These are phyloP conservation scores for Synanthedon formicaeformis DNA, from an alignment of 2,888 invertebrate genomes.

Conservation along the genomic window DNA sequence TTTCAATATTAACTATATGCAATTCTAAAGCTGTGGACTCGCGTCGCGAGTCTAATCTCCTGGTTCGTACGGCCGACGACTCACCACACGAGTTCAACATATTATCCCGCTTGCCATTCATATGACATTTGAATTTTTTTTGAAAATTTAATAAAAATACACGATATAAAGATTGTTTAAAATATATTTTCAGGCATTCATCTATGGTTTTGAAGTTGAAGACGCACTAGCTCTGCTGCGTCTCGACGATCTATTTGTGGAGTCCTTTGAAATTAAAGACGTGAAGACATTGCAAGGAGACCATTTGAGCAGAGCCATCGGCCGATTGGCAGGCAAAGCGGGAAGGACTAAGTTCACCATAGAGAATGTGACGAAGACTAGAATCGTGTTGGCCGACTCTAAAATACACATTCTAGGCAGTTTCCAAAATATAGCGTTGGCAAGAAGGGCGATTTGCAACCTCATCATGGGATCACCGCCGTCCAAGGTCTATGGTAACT, in stretches of 20 bases:
- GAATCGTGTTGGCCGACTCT: conserved; percentile 96
- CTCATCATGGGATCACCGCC: conserved; percentile 97
- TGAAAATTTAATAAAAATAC: too few relatives aligned
- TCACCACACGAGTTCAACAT: too few relatives aligned
- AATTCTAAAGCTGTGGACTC: too few relatives aligned
- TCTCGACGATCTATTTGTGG: conserved; percentile 96
- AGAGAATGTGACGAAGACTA: conserved; percentile 98
- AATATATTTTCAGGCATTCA: conserved; percentile 76
- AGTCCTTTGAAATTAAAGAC: conserved; percentile 97
- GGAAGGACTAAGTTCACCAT: conserved; percentile 98
- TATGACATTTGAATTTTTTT: too few relatives aligned
- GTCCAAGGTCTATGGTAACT: conserved; percentile 96
- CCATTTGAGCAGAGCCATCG: conserved; percentile 95
- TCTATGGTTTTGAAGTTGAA: conserved; percentile 96
- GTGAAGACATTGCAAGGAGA: conserved; percentile 96
- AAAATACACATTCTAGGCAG: conserved; percentile 98
- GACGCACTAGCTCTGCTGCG: conserved; percentile 95
- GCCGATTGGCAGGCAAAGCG: conserved; percentile 97
- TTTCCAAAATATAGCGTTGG: conserved; percentile 95
- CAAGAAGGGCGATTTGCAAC: conserved; percentile 94
- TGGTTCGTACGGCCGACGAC: too few relatives aligned
- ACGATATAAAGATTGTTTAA: too few relatives aligned
- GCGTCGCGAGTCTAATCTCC: too few relatives aligned
- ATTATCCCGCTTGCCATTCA: too few relatives aligned
- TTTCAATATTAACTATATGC: too few relatives aligned